phyloP scores from a whole-genome alignment of 2,113 vertebrate species.

The Eidolon helvum region DNA sequence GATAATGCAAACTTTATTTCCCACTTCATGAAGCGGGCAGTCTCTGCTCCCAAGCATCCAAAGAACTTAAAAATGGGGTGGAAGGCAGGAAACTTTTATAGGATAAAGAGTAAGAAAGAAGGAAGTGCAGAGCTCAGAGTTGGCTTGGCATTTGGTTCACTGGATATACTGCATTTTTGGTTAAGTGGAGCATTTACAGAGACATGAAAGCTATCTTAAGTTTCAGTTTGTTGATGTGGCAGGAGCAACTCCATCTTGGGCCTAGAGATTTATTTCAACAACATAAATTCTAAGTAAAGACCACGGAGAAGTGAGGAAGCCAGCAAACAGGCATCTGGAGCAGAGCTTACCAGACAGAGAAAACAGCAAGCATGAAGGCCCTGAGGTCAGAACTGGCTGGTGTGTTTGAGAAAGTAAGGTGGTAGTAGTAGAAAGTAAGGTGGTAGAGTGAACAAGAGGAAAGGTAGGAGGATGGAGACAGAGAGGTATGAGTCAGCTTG shows the following conservation, averaged over 20 bases:
- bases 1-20: not conserved
- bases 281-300: not conserved
- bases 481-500: not conserved
- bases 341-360: not conserved
- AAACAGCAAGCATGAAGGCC: not conserved
- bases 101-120: not conserved
- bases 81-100: not conserved
- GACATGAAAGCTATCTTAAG: not conserved
- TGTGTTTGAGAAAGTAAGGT: not conserved
- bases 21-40: not conserved
- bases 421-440: not conserved
- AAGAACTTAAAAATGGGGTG: not conserved
- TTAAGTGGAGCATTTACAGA: not conserved
- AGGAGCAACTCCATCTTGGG: not conserved
- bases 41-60: not conserved
- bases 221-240: not conserved
- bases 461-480: not conserved
- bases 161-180: not conserved
- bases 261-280: not conserved
- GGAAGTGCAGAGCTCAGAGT: not conserved
- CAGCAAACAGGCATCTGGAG: not conserved
- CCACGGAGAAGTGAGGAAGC: not conserved
- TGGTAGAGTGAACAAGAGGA: not conserved
- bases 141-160: not conserved
- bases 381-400: not conserved